Evolutionary conservation across 2,797 vertebrate species (phyloP).

Genomic region (Tachyglossus aculeatus): DNA sequence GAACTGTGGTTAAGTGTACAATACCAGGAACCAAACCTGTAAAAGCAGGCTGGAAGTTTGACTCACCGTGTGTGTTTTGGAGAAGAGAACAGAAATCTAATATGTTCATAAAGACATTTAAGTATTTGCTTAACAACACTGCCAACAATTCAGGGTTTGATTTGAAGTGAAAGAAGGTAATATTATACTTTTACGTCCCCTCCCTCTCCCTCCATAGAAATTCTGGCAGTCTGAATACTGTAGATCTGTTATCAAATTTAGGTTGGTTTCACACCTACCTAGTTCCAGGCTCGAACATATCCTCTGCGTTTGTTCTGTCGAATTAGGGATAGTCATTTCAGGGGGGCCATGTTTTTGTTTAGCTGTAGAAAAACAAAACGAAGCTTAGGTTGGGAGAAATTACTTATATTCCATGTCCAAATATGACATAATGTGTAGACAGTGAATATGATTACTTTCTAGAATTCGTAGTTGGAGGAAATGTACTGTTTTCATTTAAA

Average conservation of each 20-base stretch:
- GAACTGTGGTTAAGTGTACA: constrained; percentile 22
- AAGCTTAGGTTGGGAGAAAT: constrained; percentile 39
- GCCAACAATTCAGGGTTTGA: constrained; percentile 61
- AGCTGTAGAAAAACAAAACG: constrained; percentile 5
- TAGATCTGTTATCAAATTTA: constrained; percentile 67
- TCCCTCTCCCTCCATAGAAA: constrained; percentile 20
- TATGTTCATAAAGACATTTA: constrained; percentile 57
- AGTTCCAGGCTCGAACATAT: constrained; percentile 48
- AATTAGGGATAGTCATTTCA: constrained; percentile 26
- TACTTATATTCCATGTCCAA: constrained; percentile 45
- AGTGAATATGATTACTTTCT: constrained; percentile 26
- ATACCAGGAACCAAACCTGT: constrained; percentile 39
- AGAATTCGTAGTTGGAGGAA: constrained; percentile 42
- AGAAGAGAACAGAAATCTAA: constrained; percentile 57
- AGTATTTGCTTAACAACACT: constrained; percentile 65
- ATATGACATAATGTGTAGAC: constrained; percentile 30
- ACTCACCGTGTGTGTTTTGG: constrained; percentile 64
- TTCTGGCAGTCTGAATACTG: constrained; percentile 52
- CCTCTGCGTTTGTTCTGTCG: constrained; percentile 27
- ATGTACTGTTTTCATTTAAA: constrained; percentile 44
- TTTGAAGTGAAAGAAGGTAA: constrained; percentile 57
- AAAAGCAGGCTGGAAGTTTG: constrained; percentile 46
- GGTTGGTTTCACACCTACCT: constrained; percentile 64
- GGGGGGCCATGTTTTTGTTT: constrained; percentile 30
- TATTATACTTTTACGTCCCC: constrained; percentile 50